These are phyloP conservation scores for Chorisops tibialis DNA, from an alignment of 2,888 invertebrate genomes.

Conservation along the genomic window DNA sequence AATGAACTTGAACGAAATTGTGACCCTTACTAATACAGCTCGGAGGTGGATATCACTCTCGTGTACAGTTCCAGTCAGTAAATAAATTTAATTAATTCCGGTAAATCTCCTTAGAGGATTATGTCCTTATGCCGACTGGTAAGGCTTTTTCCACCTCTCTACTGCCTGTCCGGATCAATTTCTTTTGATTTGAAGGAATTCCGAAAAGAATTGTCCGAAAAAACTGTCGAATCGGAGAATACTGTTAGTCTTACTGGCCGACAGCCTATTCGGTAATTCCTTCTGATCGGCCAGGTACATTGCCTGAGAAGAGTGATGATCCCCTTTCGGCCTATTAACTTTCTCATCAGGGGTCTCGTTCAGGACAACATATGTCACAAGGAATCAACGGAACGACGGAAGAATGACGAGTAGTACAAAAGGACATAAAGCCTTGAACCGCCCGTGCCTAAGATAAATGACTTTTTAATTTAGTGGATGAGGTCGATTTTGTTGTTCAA, in stretches of 20 bases:
- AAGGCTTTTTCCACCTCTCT: not conserved
- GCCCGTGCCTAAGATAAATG: constrained; percentile 32
- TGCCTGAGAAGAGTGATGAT: constrained; percentile 30
- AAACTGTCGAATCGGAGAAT: not conserved
- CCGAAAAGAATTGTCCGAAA: constrained; percentile 3
- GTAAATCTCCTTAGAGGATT: constrained; percentile 23
- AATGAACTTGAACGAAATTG: constrained; percentile 18
- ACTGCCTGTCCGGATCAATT: constrained; percentile 1
- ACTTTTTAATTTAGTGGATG: constrained; percentile 37
- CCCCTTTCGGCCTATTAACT: constrained; percentile 33
- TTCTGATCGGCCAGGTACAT: constrained; percentile 25
- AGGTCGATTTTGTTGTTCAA: constrained; percentile 29
- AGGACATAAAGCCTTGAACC: not conserved
- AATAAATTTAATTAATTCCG: constrained; percentile 18
- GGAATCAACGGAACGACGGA: constrained; percentile 33
- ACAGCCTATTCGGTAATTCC: constrained; percentile 1
- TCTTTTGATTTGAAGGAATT: constrained; percentile 3
- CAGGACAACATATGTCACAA: constrained; percentile 36
- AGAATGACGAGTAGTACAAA: not conserved
- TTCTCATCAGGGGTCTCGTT: constrained; percentile 30
- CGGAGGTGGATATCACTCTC: not conserved
- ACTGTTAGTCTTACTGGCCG: constrained; percentile 10
- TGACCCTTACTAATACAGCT: not conserved
- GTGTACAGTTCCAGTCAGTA: not conserved
- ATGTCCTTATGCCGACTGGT: not conserved